These are phyloP conservation scores for Penaeus chinensis DNA, from an alignment of 1,140 invertebrate genomes.

Conservation along the genomic window DNA sequence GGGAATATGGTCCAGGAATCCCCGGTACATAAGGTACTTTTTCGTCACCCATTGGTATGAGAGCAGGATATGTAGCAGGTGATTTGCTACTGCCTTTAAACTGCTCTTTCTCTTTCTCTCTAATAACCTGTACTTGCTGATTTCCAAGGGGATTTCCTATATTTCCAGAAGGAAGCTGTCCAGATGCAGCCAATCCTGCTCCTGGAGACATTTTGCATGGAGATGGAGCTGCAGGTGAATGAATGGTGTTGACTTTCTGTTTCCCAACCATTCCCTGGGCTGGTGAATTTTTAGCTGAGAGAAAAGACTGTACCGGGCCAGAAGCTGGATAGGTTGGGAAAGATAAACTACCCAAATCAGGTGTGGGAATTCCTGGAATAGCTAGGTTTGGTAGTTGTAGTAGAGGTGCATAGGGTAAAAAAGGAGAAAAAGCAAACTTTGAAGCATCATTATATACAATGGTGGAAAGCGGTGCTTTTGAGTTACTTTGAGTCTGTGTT, in stretches of 20 bases:
- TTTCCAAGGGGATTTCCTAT: background rate
- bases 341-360: conserved; percentile 59
- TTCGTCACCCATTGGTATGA: conserved; percentile 72
- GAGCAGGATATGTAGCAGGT: conserved; percentile 41
- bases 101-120: conserved; percentile 48
- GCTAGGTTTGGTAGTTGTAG: conserved; percentile 72
- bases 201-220: background rate
- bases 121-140: background rate
- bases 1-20: conserved; percentile 82
- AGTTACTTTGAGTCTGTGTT: conserved; percentile 1
- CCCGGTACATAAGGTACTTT: conserved; percentile 85
- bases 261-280: conserved; percentile 6
- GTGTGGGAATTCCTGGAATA: conserved; percentile 66
- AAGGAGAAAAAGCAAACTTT: conserved; percentile 72
- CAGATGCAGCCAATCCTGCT: background rate
- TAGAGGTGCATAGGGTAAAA: conserved; percentile 73
- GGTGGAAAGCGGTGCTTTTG: conserved; percentile 33
- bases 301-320: conserved; percentile 9
- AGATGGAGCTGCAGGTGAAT: background rate
- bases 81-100: background rate
- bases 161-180: too few relatives aligned
- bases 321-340: conserved; percentile 33
- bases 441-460: conserved; percentile 35
- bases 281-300: conserved; percentile 1
- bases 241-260: conserved; percentile 13